These are phyloP conservation scores for Dexiosoma caninum DNA, from an alignment of 2,888 invertebrate species.

Conservation along the genomic window DNA sequence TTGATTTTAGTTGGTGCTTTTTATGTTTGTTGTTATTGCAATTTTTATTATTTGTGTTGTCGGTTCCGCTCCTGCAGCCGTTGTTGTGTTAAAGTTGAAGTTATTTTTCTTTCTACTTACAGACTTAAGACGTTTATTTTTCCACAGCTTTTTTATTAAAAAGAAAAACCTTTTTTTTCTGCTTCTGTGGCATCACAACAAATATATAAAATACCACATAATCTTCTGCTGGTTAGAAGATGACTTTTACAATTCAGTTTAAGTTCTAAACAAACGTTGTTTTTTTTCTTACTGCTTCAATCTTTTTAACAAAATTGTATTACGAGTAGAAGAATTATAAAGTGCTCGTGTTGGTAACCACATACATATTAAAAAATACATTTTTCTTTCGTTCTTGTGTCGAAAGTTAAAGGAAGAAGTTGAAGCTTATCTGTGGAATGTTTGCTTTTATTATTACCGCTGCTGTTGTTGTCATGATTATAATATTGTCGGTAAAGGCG, in stretches of 20 bases:
- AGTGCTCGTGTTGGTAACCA: neutral
- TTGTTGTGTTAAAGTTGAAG: constrained; percentile 3
- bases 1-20: constrained; percentile 55
- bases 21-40: constrained; percentile 28
- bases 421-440: constrained; percentile 51
- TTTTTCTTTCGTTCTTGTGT: neutral
- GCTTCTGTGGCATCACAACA: constrained; percentile 27
- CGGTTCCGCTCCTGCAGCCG: neutral
- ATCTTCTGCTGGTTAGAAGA: constrained; percentile 39
- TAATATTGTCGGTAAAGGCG: constrained; percentile 56
- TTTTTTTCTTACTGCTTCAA: neutral
- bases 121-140: constrained; percentile 53
- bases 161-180: neutral
- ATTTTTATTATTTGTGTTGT: neutral
- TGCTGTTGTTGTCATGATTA: constrained; percentile 39
- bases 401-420: neutral
- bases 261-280: constrained; percentile 7
- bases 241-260: constrained; percentile 37
- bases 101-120: constrained; percentile 50
- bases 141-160: neutral
- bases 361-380: neutral
- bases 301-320: constrained; percentile 12
- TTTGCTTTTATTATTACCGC: constrained; percentile 27
- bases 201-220: constrained; percentile 46
- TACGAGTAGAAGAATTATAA: neutral